A percentile compares a stretch with the other conserved stretches of the same genome.
Evolutionary conservation across 2,888 invertebrate species (phyloP).

Genomic region (Netelia fuscicornis): DNA sequence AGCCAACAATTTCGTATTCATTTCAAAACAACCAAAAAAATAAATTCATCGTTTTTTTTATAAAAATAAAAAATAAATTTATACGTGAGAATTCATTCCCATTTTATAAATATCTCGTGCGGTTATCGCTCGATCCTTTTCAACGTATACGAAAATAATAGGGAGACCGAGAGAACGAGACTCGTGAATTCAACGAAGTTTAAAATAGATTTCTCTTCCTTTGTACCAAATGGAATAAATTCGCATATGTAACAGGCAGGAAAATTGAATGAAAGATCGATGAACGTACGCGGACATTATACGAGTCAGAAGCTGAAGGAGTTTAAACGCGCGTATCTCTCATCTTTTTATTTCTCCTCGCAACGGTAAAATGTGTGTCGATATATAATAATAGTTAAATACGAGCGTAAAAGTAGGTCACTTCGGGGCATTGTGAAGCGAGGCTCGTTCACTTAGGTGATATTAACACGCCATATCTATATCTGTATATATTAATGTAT

Average conservation of each 20-base stretch:
- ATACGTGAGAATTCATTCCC: too few species aligned
- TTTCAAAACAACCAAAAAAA: neutral
- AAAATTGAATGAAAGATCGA: conserved; percentile 23
- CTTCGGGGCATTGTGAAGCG: conserved; percentile 41
- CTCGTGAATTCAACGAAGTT: neutral
- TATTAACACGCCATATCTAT: conserved; percentile 39
- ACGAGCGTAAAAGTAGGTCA: conserved; percentile 54
- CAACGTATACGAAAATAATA: neutral
- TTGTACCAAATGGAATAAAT: neutral
- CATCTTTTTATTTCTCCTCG: conserved; percentile 16
- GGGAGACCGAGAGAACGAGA: neutral
- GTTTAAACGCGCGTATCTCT: neutral
- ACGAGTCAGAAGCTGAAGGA: neutral
- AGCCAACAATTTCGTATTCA: too few species aligned
- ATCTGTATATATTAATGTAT: neutral
- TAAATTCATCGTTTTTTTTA: neutral
- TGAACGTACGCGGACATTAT: neutral
- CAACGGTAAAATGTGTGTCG: conserved; percentile 45
- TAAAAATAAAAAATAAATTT: too few species aligned
- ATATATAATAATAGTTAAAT: conserved; percentile 42
- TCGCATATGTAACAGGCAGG: neutral
- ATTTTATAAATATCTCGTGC: neutral
- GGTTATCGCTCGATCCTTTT: neutral
- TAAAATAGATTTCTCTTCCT: conserved; percentile 14
- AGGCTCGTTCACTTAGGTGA: conserved; percentile 26